phyloP scores from a whole-genome alignment of 2,113 vertebrate genomes.

The Myocastor coypus region DNA sequence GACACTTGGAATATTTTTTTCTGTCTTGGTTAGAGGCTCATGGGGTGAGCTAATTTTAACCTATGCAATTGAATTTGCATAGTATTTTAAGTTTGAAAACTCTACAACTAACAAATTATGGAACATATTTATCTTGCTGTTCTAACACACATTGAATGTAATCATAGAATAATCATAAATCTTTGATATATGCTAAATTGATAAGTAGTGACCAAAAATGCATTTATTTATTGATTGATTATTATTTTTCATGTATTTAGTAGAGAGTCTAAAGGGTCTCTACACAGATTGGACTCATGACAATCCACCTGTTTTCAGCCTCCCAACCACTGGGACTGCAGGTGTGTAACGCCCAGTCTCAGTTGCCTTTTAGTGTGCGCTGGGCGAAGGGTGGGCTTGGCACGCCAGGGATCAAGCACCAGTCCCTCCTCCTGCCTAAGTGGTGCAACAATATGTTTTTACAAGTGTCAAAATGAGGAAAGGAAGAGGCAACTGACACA shows the following conservation, averaged over 20 bases:
- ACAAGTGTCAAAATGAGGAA: not conserved
- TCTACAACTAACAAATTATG: not conserved
- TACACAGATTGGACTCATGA: too few species aligned
- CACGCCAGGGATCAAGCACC: too few species aligned
- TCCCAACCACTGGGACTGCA: too few species aligned
- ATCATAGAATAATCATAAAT: not conserved
- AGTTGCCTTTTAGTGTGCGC: too few species aligned
- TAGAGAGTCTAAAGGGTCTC: too few species aligned
- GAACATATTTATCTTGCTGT: slow-evolving; percentile 20
- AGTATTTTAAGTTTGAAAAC: slow-evolving; percentile 67
- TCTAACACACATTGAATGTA: slow-evolving; percentile 43
- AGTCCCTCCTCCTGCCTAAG: too few species aligned
- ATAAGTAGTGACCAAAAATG: slow-evolving; percentile 16
- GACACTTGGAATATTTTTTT: slow-evolving; percentile 80
- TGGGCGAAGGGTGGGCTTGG: too few species aligned
- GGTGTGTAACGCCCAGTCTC: too few species aligned
- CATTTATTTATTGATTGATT: not conserved
- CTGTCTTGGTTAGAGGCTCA: slow-evolving; percentile 23
- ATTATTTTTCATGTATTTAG: too few species aligned
- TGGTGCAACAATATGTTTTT: not conserved
- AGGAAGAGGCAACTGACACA: not conserved
- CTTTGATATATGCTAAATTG: not conserved
- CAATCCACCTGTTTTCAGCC: too few species aligned
- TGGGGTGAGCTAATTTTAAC: slow-evolving; percentile 30
- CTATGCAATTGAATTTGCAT: slow-evolving; percentile 53